Percentiles rank a stretch among this genome's conserved stretches.
phyloP scores from a whole-genome alignment of 2,113 vertebrate species.

The Labrus mixtus region DNA sequence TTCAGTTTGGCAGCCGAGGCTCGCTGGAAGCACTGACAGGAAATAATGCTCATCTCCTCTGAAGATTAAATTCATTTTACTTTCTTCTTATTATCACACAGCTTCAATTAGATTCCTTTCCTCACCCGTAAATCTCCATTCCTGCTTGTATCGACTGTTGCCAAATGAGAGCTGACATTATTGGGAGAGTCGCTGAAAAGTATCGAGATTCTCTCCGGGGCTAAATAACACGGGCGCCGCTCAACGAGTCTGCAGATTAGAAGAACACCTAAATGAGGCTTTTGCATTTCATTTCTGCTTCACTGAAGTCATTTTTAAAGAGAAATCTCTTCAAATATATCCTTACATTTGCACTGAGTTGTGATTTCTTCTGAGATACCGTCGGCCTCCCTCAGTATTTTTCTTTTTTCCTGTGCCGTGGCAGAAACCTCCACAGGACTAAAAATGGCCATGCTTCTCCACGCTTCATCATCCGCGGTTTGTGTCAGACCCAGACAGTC shows the following conservation, averaged over 20 bases:
- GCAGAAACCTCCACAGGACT: constrained; percentile 50
- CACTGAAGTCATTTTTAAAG: no score
- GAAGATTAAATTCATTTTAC: constrained; percentile 21
- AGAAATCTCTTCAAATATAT: not conserved
- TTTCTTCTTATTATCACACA: constrained; percentile 27
- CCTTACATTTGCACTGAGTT: not conserved
- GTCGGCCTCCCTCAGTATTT: constrained; percentile 13
- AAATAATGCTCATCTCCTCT: constrained; percentile 41
- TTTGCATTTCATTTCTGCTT: not conserved
- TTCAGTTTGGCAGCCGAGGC: constrained; percentile 41
- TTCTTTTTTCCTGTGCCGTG: no score
- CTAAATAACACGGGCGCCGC: constrained; percentile 3
- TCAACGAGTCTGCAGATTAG: not conserved
- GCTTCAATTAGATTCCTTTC: constrained; percentile 17
- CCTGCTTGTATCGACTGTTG: constrained; percentile 20
- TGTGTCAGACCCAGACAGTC: constrained; percentile 77
- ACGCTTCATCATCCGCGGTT: constrained; percentile 76
- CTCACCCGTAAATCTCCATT: constrained; percentile 9
- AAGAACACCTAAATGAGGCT: not conserved
- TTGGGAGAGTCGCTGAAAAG: constrained; percentile 11
- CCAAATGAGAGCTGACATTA: constrained; percentile 28
- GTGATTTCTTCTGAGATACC: not conserved
- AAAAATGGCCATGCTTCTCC: constrained; percentile 70
- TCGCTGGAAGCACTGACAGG: constrained; percentile 25
- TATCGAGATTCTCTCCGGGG: constrained; percentile 2